Evolutionary conservation across 2,113 vertebrate species (phyloP), one percentile per base, ranked within the genome.

Genomic region (Brachyhypopomus gauderio): DNA sequence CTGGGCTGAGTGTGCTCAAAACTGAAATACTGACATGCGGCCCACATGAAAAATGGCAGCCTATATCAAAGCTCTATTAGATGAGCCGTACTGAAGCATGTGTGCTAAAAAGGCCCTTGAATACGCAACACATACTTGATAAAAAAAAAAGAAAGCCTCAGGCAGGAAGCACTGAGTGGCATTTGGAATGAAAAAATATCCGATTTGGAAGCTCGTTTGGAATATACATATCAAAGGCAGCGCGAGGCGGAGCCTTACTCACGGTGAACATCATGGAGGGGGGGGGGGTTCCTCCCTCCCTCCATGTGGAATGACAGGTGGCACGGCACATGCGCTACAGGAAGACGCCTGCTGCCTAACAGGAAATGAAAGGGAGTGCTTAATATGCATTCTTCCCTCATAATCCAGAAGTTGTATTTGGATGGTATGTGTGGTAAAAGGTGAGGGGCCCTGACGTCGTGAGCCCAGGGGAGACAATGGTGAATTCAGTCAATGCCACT

Each of bases 201-300:
- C 83, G 89, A 90, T 92, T 92, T 91, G 85, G 87, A 89, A 89
- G 86, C 89, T 88, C 88, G 85, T 90, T 90, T 86, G 85, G 91
- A 92, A 92, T 93, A 91, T 92, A 88, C 91, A 93, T 92, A 92
- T 92, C 92, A 93, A 93, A 93, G 88, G 86, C 88, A 86, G 8
- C 20, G 11, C 88, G 84, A 91, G 89, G 89, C 84, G 89, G 88
- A 92, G 90, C 92, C 90, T 90, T 91, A 83, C 88, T 80, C 88
- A 83, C 87, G 85, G 72, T 70, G 25, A 69, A 58, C 80, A 67
- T 67, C 63, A 69, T 86, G 84, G n/a, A n/a, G n/a, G n/a, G n/a
- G n/a, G n/a, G n/a, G 83, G 87, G 88, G 86, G 88, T 71, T 90
- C 88, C 86, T 8, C 59, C 22, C 16, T 63, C 1, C 34, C 41